Conservation (phyloP, 2,888 invertebrate genomes). For the Smittia aterrima region DNA sequence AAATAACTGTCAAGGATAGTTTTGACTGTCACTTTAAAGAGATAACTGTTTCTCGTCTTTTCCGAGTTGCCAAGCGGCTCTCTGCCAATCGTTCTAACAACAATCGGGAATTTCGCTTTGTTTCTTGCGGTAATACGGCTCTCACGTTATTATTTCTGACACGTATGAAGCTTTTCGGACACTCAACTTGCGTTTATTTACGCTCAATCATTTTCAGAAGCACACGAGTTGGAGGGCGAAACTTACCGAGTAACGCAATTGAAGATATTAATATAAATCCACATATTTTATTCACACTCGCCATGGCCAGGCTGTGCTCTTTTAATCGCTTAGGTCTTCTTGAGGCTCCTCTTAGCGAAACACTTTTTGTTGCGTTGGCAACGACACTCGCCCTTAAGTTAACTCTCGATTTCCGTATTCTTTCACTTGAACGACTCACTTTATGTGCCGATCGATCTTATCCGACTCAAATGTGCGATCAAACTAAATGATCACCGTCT, state of each 20-base stretch:
- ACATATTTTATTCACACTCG: constrained; percentile 28
- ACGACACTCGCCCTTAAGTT: constrained; percentile 3
- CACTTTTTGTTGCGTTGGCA: constrained; percentile 1
- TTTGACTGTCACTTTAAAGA: neutral
- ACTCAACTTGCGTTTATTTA: neutral
- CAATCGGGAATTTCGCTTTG: no score
- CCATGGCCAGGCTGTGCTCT: constrained; percentile 14
- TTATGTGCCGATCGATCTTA: neutral
- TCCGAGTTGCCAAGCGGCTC: constrained; percentile 15
- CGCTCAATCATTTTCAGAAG: neutral
- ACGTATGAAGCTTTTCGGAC: constrained; percentile 6
- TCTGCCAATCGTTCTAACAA: neutral
- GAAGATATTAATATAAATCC: constrained; percentile 29
- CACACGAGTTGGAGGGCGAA: neutral
- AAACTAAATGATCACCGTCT: constrained; percentile 54
- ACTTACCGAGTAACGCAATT: constrained; percentile 16
- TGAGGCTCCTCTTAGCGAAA: no score
- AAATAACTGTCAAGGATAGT: constrained; percentile 40
- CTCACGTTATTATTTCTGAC: constrained; percentile 17
- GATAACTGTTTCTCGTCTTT: neutral
- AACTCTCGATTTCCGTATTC: constrained; percentile 1
- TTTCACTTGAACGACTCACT: neutral
- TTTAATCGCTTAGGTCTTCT: neutral
- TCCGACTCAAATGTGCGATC: constrained; percentile 47
- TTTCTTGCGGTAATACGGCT: neutral